Evolutionary conservation across 2,113 vertebrate genomes (phyloP), one percentile per base, ranked within the genome.

Genomic region (Bos javanicus): DNA sequence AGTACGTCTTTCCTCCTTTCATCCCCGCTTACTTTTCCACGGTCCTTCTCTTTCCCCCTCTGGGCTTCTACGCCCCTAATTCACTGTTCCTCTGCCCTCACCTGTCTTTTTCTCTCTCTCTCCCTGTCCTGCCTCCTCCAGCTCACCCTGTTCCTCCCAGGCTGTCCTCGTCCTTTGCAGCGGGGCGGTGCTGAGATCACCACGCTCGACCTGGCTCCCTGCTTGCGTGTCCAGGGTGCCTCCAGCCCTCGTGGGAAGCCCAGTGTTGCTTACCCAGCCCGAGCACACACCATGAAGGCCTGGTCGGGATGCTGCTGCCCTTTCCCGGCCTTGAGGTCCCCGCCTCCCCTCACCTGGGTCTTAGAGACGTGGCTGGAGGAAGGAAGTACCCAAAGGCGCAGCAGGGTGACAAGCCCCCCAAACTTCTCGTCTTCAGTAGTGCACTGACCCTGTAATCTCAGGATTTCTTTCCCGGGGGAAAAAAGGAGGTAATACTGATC

Each of bases 241-340:
- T 54, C 83, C 80, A 30, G 89, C 71, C 30, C 86, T 89, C 52
- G 21, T 30, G 91, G 89, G 97, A 96, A 97, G 95, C 76, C 76
- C 86, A 0, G 28, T 8, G 33, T 83, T 94, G 91, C 89, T 97
- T 91, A 84, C 60, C 59, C 76, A 91, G 76, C 71, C 90, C n/a
- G 6, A 39, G 93, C 50, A 15, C 86, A 57, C 78, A 82, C 62
- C 25, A 10, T 39, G 91, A 89, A n/a, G 71, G 46, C 52, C 13
- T 5, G 0, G 71, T 60, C 33, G 2, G n/a, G n/a, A 92, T 21
- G 30, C 87, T 39, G 94, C 57, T 43, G 94, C 64, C 90, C 60
- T 91, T 93, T 90, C 86, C 50, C 1, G 7, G 48, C 46, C 57
- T 80, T 5, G 0, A 1, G 3, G 48, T 36, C 30, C 16, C 78